Conservation (phyloP, 2,113 vertebrate species). For the Xiphophorus hellerii region DNA sequence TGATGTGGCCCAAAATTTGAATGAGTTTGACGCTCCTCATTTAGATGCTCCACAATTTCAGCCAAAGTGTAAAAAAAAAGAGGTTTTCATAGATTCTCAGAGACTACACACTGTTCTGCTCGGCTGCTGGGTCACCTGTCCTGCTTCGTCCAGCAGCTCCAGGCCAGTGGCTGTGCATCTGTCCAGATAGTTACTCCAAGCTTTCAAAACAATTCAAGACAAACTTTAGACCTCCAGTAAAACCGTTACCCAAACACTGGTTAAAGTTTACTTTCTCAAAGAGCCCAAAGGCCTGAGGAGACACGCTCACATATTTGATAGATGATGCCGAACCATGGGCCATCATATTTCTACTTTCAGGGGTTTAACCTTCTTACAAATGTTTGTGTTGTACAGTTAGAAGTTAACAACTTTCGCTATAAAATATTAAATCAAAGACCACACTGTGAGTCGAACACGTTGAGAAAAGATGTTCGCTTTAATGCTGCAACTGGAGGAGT, state of each 20-base stretch:
- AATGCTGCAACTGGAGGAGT: background rate
- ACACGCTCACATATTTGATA: conserved; percentile 10
- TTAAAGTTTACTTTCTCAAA: conserved; percentile 26
- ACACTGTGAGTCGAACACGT: background rate
- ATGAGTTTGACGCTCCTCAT: too few relatives aligned
- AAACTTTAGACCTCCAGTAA: conserved; percentile 30
- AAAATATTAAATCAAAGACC: background rate
- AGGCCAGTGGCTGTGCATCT: conserved; percentile 29
- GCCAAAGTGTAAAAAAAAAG: background rate
- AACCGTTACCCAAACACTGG: conserved; percentile 32
- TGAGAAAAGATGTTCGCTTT: background rate
- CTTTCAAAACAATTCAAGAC: conserved; percentile 27
- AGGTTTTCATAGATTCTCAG: conserved; percentile 1
- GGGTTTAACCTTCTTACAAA: background rate
- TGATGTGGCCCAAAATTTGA: too few relatives aligned
- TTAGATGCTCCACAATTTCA: background rate
- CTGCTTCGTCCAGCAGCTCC: conserved; percentile 48
- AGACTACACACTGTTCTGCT: background rate
- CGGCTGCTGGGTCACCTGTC: conserved; percentile 27
- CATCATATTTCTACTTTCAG: conserved; percentile 15
- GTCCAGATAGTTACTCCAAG: conserved; percentile 41
- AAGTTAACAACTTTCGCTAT: too few relatives aligned
- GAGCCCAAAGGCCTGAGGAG: conserved; percentile 16
- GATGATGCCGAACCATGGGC: conserved; percentile 4
- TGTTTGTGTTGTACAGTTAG: background rate